Percentiles rank a stretch among this genome's conserved stretches.
These are phyloP conservation scores for Eupelmus urozonus DNA, from an alignment of 2,888 invertebrate species.

Conservation along the genomic window DNA sequence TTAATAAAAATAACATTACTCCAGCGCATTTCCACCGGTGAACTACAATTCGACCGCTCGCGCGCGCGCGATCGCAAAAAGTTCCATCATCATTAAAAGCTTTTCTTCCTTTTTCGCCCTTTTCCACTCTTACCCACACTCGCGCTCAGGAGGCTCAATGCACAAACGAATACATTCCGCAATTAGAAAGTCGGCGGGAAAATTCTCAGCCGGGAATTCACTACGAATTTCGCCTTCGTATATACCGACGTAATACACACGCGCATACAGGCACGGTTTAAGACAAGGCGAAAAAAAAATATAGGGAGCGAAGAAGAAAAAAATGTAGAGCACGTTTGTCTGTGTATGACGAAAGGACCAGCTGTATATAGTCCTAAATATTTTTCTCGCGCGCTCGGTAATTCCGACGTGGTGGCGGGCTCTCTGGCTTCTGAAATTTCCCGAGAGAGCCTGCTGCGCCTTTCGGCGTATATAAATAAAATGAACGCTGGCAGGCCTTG, in stretches of 20 bases:
- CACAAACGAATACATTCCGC: background rate
- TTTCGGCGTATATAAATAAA: background rate
- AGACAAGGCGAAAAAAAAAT: background rate
- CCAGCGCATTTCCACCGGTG: background rate
- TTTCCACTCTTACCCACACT: no score
- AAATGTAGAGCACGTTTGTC: slow-evolving; percentile 18
- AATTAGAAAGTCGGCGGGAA: slow-evolving; percentile 8
- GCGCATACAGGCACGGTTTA: background rate
- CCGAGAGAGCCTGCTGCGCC: slow-evolving; percentile 15
- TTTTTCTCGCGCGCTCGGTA: slow-evolving; percentile 1
- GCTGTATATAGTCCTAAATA: slow-evolving; percentile 26
- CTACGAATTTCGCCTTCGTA: background rate
- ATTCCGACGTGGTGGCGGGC: background rate
- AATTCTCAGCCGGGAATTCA: background rate
- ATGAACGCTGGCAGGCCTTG: slow-evolving; percentile 6
- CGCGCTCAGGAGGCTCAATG: background rate
- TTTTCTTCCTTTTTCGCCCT: background rate
- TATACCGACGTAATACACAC: background rate
- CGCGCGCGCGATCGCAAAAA: background rate
- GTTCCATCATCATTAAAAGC: slow-evolving; percentile 13
- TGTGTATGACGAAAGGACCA: slow-evolving; percentile 12
- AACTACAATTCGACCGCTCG: background rate
- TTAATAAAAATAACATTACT: background rate
- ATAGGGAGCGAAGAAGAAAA: background rate
- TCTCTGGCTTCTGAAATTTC: slow-evolving; percentile 40